Evolutionary conservation across 2,797 vertebrate genomes (phyloP).

Genomic region (Yasuhikotakia modesta): DNA sequence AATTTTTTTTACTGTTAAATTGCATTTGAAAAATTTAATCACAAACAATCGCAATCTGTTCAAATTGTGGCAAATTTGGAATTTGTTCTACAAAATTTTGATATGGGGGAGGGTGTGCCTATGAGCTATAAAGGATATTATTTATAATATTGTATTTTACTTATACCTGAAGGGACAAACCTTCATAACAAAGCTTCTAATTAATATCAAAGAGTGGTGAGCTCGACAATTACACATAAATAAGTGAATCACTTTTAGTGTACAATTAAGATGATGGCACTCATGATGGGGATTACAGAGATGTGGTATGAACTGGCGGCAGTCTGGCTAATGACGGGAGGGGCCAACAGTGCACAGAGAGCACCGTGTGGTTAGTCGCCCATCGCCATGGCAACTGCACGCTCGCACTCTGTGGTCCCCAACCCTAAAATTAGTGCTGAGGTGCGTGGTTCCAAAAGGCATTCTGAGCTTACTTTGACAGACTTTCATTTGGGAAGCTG

Average conservation of each 20-base stretch:
- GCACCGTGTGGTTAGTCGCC: constrained; percentile 72
- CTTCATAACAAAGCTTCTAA: constrained; percentile 70
- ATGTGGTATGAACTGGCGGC: constrained; percentile 56
- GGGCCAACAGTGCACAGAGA: constrained; percentile 64
- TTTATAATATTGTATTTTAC: constrained; percentile 30
- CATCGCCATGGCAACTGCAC: constrained; percentile 76
- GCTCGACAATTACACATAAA: constrained; percentile 26
- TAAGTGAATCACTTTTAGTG: constrained; percentile 43
- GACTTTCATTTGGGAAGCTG: constrained; percentile 67
- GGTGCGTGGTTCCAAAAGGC: constrained; percentile 78
- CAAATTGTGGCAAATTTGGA: neutral
- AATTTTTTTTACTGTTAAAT: neutral
- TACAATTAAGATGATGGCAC: constrained; percentile 41
- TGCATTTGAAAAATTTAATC: neutral
- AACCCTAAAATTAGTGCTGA: constrained; percentile 83
- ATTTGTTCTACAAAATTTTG: neutral
- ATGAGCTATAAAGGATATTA: constrained; percentile 25
- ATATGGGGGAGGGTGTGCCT: neutral
- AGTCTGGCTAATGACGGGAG: constrained; percentile 60
- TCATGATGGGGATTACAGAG: constrained; percentile 31
- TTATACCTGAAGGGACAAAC: constrained; percentile 46
- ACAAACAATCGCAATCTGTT: neutral
- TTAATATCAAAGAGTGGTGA: constrained; percentile 56
- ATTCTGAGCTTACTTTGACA: constrained; percentile 56
- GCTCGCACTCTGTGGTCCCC: constrained; percentile 76